These are phyloP conservation scores for Rotaria sp. DNA, from an alignment of 2,888 invertebrate genomes.

Conservation along the genomic window DNA sequence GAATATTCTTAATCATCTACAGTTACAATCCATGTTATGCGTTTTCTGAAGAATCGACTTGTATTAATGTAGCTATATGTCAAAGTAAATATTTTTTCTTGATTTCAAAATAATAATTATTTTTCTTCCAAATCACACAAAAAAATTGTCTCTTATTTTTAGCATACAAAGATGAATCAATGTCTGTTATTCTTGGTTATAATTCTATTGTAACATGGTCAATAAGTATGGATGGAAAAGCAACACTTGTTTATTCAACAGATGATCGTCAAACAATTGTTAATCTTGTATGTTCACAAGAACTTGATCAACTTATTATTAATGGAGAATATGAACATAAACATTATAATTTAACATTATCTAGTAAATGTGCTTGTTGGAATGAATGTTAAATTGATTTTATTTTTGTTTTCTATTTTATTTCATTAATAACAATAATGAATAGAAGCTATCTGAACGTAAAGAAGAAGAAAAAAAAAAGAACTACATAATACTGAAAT, in stretches of 20 bases:
- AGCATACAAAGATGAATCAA: neutral
- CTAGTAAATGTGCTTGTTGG: neutral
- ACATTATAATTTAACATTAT: neutral
- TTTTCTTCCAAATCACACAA: too few relatives aligned
- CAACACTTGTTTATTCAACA: neutral
- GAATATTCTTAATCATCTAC: neutral
- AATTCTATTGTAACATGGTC: neutral
- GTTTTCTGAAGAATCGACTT: neutral
- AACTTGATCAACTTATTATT: neutral
- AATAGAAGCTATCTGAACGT: too few relatives aligned
- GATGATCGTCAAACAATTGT: neutral
- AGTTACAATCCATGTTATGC: neutral
- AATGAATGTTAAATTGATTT: neutral
- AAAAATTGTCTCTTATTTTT: neutral
- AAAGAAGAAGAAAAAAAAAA: too few relatives aligned
- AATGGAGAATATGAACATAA: neutral
- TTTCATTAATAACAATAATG: too few relatives aligned
- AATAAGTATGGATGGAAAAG: neutral
- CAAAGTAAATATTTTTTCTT: neutral
- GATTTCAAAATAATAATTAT: too few relatives aligned
- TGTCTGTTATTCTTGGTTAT: neutral
- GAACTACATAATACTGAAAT: too few relatives aligned
- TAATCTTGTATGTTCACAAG: neutral
- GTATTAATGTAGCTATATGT: neutral
- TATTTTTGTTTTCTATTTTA: too few relatives aligned